phyloP scores from a whole-genome alignment of 2,797 vertebrate species.

The Enteromius radiatus region DNA sequence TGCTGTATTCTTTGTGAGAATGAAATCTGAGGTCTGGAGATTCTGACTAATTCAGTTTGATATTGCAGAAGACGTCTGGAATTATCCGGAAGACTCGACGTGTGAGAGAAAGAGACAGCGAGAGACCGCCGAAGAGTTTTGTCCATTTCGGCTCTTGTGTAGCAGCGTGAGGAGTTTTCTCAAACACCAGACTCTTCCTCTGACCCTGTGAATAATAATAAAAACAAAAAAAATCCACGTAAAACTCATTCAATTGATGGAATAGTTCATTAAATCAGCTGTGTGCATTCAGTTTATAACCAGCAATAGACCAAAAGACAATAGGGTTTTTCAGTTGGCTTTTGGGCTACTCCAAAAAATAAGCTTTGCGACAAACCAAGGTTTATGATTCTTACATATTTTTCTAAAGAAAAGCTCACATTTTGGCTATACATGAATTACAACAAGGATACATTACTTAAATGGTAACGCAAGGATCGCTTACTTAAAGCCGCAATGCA shows the following conservation, averaged over 20 bases:
- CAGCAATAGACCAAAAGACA: neutral
- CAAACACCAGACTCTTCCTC: conserved; percentile 88
- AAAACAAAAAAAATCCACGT: neutral
- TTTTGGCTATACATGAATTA: neutral
- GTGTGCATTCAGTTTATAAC: neutral
- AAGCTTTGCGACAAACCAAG: neutral
- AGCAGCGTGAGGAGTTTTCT: conserved; percentile 78
- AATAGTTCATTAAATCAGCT: neutral
- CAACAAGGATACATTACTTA: neutral
- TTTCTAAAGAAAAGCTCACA: neutral
- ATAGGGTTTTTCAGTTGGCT: neutral
- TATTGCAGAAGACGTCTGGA: conserved; percentile 56
- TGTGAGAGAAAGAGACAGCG: conserved; percentile 44
- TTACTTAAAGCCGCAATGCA: too few relatives aligned
- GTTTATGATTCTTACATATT: neutral
- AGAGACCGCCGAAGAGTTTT: conserved; percentile 64
- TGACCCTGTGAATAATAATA: conserved; percentile 78
- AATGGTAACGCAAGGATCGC: too few relatives aligned
- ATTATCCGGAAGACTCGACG: conserved; percentile 64
- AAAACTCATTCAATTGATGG: neutral
- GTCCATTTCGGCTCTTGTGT: conserved; percentile 78
- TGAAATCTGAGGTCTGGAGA: conserved; percentile 49
- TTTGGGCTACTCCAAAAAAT: neutral
- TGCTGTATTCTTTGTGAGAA: neutral
- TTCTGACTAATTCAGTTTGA: conserved; percentile 54